Evolutionary conservation across 1,140 invertebrate genomes (phyloP).

Genomic region (Ooceraea biroi): DNA sequence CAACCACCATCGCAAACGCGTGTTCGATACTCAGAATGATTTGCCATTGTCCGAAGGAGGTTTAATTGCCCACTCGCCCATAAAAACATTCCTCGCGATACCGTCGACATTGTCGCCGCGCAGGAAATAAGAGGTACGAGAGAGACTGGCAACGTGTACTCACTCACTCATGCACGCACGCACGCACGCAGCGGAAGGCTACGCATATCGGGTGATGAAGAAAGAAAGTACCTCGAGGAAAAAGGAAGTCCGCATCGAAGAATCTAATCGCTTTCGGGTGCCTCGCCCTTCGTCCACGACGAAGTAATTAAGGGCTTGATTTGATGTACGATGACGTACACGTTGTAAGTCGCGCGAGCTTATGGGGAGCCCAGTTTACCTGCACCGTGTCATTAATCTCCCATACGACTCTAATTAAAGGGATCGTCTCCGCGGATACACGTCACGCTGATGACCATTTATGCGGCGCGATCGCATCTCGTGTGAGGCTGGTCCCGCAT

Average conservation of each 20-base stretch:
- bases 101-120: slow-evolving; percentile 14
- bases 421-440: background rate
- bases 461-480: background rate
- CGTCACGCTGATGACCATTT: slow-evolving; percentile 2
- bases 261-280: background rate
- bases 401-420: slow-evolving; percentile 35
- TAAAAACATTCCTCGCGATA: slow-evolving; percentile 32
- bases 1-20: background rate
- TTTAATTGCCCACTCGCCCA: slow-evolving; percentile 24
- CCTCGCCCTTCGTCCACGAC: no score
- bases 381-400: background rate
- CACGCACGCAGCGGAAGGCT: background rate
- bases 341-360: background rate
- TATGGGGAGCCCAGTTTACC: background rate
- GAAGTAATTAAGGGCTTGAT: background rate
- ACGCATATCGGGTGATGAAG: slow-evolving; percentile 1
- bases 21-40: background rate
- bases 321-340: background rate
- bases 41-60: background rate
- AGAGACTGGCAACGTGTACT: no score
- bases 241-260: background rate
- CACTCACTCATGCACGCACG: no score
- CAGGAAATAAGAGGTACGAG: slow-evolving; percentile 39
- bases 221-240: slow-evolving; percentile 1
- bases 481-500: background rate